phyloP scores from a whole-genome alignment of 2,797 vertebrate genomes.

The Serranus cabrilla region DNA sequence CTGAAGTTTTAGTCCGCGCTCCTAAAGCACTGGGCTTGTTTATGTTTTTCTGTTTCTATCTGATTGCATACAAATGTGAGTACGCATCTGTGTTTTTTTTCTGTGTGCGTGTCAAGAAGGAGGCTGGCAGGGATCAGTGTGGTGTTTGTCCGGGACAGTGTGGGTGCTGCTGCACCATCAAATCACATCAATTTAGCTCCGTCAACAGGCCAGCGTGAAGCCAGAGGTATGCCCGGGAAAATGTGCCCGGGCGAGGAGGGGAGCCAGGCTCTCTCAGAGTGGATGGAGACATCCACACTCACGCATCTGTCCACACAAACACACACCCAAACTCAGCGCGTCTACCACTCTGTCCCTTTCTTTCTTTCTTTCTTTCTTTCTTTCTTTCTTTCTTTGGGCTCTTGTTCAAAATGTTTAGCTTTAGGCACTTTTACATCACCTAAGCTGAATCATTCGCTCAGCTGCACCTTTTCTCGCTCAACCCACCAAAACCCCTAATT shows the following conservation, averaged over 20 bases:
- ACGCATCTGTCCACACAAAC: constrained; percentile 19
- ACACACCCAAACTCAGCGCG: not conserved
- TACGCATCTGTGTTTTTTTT: constrained; percentile 25
- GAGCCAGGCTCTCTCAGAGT: constrained; percentile 43
- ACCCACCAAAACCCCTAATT: constrained; percentile 42
- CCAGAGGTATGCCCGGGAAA: constrained; percentile 55
- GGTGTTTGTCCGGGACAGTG: constrained; percentile 43
- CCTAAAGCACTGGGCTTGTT: constrained; percentile 30
- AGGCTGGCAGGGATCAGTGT: constrained; percentile 44
- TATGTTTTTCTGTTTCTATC: constrained; percentile 45
- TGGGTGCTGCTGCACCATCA: constrained; percentile 64
- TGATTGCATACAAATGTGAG: constrained; percentile 15
- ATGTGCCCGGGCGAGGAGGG: constrained; percentile 35
- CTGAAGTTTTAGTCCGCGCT: not conserved
- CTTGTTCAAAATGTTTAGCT: constrained; percentile 67
- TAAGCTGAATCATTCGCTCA: constrained; percentile 56
- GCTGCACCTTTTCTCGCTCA: constrained; percentile 58
- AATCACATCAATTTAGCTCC: constrained; percentile 70
- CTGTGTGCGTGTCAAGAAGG: constrained; percentile 40
- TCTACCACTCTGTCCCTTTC: constrained; percentile 5
- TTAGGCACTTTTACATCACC: constrained; percentile 64
- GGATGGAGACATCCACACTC: constrained; percentile 41
- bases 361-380: constrained; percentile 29
- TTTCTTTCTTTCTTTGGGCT: constrained; percentile 42
- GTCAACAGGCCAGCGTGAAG: constrained; percentile 53